These are phyloP conservation scores for Oikopleura albicans DNA, from an alignment of 23 tunicate species.

Conservation along the genomic window DNA sequence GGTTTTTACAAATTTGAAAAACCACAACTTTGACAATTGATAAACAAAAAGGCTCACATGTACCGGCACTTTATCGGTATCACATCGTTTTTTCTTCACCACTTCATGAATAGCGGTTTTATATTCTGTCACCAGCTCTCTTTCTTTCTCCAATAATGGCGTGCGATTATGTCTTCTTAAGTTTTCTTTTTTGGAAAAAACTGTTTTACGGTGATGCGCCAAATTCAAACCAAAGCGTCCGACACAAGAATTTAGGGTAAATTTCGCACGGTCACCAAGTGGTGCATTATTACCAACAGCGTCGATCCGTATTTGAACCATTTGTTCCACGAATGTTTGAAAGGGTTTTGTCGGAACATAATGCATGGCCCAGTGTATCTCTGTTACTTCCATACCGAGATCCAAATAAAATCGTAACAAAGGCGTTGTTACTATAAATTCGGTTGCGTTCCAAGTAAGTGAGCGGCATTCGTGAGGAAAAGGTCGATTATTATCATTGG, in stretches of 20 bases:
- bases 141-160: not conserved
- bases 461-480: not conserved
- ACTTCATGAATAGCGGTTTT: not conserved
- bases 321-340: not conserved
- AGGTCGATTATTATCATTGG: not conserved
- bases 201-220: not conserved
- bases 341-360: not conserved
- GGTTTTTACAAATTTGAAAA: not conserved
- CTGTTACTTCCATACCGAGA: not conserved
- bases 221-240: not conserved
- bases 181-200: not conserved
- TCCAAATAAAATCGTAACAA: not conserved
- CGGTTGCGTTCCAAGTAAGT: not conserved
- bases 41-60: not conserved
- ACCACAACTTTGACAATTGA: not conserved
- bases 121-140: not conserved
- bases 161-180: not conserved
- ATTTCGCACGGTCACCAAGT: not conserved
- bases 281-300: not conserved
- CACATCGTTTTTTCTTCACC: not conserved
- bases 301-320: not conserved
- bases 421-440: not conserved
- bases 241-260: not conserved
- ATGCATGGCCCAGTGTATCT: not conserved
- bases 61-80: not conserved